Evolutionary conservation across 1,140 invertebrate genomes (phyloP), one percentile per base, ranked within the genome.

Genomic region (Bombus vancouverensis): DNA sequence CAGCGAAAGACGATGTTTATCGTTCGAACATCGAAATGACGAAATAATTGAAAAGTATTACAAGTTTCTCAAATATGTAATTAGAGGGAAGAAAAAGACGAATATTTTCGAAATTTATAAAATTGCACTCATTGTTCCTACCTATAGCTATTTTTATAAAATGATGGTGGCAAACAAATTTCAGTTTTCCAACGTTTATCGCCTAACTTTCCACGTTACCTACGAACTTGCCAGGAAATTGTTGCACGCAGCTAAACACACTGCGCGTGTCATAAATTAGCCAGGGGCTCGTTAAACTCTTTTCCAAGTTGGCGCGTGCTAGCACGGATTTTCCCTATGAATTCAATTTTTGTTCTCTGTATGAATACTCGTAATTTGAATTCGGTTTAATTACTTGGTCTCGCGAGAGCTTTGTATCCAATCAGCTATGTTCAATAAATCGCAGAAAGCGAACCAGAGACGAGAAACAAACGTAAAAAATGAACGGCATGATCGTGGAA

Each of bases 161-260:
- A 13, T n/a, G 37, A 32, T n/a, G 42, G 39, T 57, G 15, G 42
- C 15, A 83, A 77, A 83, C 73, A 74, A 83, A 76, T 83, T 53
- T 65, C 44, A 37, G 28, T 22, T 25, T 42, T 5, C 3, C 81
- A 76, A 53, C 73, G 59, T 83, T 83, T 83, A 83, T 76, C 81
- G 81, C 73, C 57, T 70, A 83, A 83, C 73, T 77, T 77, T 77
- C 73, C 81, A 53, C 73, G 62, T 83, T 34, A 68, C 28, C 47
- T 77, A 68, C 73, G 28, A 83, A 83, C 71, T 83, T 83, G 15
- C 39, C 62, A 18, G 39, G 34, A 83, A 57, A 83, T 83, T 83
- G 73, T 77, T 83, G 81, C 42, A 68, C 44, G 34, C 81, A 83
- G 75, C 42, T 53, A 42, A 83, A 76, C 73, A 32, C 47, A 76